Conservation (phyloP, 64 coral and sea anemone genomes). For the Montipora foliosa region DNA sequence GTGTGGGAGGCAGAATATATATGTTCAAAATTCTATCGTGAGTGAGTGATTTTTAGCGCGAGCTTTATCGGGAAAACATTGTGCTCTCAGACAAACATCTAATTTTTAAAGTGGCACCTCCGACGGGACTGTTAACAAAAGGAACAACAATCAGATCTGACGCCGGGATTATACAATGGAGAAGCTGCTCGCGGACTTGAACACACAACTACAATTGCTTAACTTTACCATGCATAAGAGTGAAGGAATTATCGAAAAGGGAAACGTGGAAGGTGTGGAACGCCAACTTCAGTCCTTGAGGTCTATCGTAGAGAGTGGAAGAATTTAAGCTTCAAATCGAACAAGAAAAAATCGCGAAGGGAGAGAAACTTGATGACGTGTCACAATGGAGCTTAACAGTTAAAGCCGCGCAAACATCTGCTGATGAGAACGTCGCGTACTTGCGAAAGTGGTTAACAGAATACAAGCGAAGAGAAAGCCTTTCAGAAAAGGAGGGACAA, state of each 20-base stretch:
- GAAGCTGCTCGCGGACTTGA: too few relatives aligned
- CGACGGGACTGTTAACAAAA: slow-evolving; percentile 12
- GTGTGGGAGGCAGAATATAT: too few relatives aligned
- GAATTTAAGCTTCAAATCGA: slow-evolving; percentile 38
- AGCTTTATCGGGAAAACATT: not conserved
- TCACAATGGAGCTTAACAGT: slow-evolving; percentile 31
- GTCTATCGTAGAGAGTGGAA: not conserved
- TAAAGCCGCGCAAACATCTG: slow-evolving; percentile 23
- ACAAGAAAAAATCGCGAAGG: slow-evolving; percentile 17
- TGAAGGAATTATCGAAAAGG: slow-evolving; percentile 13
- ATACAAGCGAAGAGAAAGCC: too few relatives aligned
- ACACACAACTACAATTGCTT: too few relatives aligned
- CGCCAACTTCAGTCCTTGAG: not conserved
- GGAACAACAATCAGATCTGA: not conserved
- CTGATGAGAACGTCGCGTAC: slow-evolving; percentile 19
- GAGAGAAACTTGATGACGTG: slow-evolving; percentile 15
- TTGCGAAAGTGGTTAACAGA: not conserved
- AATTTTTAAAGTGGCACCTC: slow-evolving; percentile 16
- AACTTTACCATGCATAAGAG: too few relatives aligned
- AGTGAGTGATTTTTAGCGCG: not conserved
- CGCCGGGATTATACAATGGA: too few relatives aligned
- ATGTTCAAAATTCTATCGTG: not conserved
- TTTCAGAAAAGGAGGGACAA: not conserved
- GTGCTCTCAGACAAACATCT: not conserved
- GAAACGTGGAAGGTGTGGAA: slow-evolving; percentile 17